phyloP scores from a whole-genome alignment of 2,888 invertebrate species.

The Brachynemurus nebulosus region DNA sequence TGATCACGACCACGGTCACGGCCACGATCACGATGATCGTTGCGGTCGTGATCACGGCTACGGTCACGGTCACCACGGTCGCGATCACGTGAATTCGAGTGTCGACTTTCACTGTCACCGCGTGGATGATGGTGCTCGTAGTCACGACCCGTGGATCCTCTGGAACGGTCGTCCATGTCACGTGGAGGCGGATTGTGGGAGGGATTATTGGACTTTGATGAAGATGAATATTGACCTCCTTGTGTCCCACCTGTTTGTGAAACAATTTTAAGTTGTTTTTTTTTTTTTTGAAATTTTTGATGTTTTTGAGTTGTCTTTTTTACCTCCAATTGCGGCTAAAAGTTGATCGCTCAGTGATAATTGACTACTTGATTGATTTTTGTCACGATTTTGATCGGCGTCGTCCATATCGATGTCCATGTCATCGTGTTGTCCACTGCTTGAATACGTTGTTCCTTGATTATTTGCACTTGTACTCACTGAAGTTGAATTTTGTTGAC shows the following conservation, averaged over 20 bases:
- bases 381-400: conserved; percentile 16
- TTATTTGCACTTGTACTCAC: conserved; percentile 19
- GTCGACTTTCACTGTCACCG: conserved; percentile 25
- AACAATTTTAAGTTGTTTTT: no score
- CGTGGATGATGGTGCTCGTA: conserved; percentile 26
- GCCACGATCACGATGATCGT: conserved; percentile 25
- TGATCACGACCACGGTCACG: conserved; percentile 25
- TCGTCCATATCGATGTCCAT: conserved; percentile 62
- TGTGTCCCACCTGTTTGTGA: background rate
- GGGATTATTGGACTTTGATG: background rate
- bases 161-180: conserved; percentile 1
- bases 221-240: background rate
- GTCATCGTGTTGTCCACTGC: conserved; percentile 36
- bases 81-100: conserved; percentile 25
- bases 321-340: conserved; percentile 27
- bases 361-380: conserved; percentile 22
- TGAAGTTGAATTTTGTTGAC: conserved; percentile 19
- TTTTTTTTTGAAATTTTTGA: no score
- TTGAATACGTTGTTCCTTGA: conserved; percentile 18
- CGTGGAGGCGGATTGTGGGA: background rate
- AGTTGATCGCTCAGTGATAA: conserved; percentile 34
- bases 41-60: conserved; percentile 25
- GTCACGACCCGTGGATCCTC: conserved; percentile 16
- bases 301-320: no score
- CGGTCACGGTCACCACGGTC: conserved; percentile 28